A percentile compares a stretch with the other conserved stretches of the same genome.
phyloP scores from a whole-genome alignment of 92 coral and sea anemone species.

The Epizoanthus stellaris region DNA sequence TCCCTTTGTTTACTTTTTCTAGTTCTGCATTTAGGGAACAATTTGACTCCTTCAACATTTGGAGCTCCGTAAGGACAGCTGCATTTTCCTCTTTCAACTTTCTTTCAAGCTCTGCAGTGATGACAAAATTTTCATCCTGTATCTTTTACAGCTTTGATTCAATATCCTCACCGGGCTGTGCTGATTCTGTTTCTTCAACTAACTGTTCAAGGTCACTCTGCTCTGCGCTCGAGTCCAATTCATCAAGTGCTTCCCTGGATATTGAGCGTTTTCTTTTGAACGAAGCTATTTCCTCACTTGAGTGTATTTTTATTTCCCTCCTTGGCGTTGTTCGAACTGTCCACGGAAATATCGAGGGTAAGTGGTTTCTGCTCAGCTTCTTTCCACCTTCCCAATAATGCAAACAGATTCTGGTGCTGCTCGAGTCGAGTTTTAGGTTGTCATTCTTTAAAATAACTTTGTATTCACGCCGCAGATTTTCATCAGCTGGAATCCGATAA shows the following conservation, averaged over 20 bases:
- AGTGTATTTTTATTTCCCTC: conserved; percentile 22
- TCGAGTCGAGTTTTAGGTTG: conserved; percentile 44
- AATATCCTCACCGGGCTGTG: background rate
- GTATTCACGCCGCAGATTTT: conserved; percentile 48
- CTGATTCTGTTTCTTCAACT: background rate
- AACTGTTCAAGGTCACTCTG: background rate
- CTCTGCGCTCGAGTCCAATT: conserved; percentile 12
- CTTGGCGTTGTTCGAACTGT: conserved; percentile 21
- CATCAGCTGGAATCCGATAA: conserved; percentile 54
- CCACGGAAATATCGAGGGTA: conserved; percentile 53
- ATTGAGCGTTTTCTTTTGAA: conserved; percentile 19
- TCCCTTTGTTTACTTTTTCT: conserved; percentile 32
- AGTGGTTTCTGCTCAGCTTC: conserved; percentile 40
- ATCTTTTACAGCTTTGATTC: conserved; percentile 14
- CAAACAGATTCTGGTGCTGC: conserved; percentile 44
- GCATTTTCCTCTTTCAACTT: conserved; percentile 37
- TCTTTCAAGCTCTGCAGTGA: conserved; percentile 1
- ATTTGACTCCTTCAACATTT: conserved; percentile 32
- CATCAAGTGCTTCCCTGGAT: background rate
- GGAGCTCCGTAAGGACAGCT: conserved; percentile 22
- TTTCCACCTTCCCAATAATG: background rate
- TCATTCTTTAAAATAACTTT: conserved; percentile 50
- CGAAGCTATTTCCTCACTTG: background rate
- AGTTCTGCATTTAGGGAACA: conserved; percentile 22
- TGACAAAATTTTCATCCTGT: conserved; percentile 27